A percentile compares a stretch with the other conserved stretches of the same genome.
phyloP scores from a whole-genome alignment of 2,888 invertebrate genomes.

The Thera britannica region DNA sequence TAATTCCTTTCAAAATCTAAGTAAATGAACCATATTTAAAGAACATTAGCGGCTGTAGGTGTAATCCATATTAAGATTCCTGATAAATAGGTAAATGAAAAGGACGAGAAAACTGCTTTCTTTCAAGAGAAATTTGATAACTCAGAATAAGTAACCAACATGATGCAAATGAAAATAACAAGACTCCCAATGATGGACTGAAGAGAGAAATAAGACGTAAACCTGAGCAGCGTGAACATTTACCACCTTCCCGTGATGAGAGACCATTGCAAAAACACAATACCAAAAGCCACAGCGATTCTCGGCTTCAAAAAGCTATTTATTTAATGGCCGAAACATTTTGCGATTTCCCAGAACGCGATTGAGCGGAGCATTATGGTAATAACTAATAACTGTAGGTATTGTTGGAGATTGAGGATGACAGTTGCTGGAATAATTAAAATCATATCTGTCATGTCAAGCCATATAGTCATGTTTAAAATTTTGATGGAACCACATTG shows the following conservation, averaged over 20 bases:
- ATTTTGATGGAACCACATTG: not conserved
- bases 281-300: slow-evolving; percentile 39
- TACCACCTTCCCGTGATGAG: slow-evolving; percentile 42
- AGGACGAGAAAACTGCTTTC: not conserved
- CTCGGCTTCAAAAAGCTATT: slow-evolving; percentile 53
- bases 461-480: not conserved
- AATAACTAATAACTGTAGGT: slow-evolving; percentile 55
- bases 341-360: slow-evolving; percentile 57
- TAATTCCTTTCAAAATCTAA: slow-evolving; percentile 2
- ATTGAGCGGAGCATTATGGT: slow-evolving; percentile 72
- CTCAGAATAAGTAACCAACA: not conserved
- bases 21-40: not conserved
- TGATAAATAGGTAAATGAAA: not conserved
- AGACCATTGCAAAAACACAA: slow-evolving; percentile 45
- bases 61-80: not conserved
- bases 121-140: not conserved
- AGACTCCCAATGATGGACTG: not conserved
- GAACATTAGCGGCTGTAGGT: not conserved
- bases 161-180: slow-evolving; percentile 3
- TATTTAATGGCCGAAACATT: slow-evolving; percentile 59
- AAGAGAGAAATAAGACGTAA: slow-evolving; percentile 6
- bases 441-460: slow-evolving; percentile 6
- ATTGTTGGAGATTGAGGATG: slow-evolving; percentile 48
- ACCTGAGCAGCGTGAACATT: slow-evolving; percentile 33
- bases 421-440: slow-evolving; percentile 46